phyloP scores from a whole-genome alignment of 1,140 invertebrate genomes.

The Hypsibius dujardini region DNA sequence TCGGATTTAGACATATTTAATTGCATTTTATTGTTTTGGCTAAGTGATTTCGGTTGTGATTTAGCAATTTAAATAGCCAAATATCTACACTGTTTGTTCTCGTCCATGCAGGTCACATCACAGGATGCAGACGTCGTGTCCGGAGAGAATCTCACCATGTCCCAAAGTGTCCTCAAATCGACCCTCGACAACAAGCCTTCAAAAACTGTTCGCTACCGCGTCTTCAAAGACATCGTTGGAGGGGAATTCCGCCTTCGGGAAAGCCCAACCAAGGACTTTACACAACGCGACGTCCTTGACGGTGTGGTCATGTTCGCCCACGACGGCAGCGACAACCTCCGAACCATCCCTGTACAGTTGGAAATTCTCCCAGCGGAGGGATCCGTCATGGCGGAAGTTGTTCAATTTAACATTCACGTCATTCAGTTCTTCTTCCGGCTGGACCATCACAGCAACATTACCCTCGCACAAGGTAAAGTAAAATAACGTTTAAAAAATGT shows the following conservation, averaged over 20 bases:
- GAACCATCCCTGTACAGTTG: constrained; percentile 1
- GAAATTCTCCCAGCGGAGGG: neutral
- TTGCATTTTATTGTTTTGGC: too few species aligned
- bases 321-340: neutral
- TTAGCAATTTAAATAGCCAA: too few species aligned
- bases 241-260: neutral
- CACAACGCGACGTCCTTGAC: neutral
- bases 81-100: too few species aligned
- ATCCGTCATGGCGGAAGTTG: neutral
- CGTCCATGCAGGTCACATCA: too few species aligned
- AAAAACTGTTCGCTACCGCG: neutral
- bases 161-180: neutral
- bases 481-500: too few species aligned
- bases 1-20: too few species aligned
- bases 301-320: neutral
- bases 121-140: constrained; percentile 8
- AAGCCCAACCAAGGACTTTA: neutral
- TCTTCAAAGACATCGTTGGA: neutral
- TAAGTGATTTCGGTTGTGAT: too few species aligned
- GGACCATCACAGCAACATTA: constrained; percentile 6
- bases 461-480: neutral
- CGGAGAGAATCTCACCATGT: neutral
- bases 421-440: neutral
- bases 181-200: neutral
- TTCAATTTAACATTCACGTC: constrained; percentile 10